phyloP scores from a whole-genome alignment of 2,113 vertebrate genomes.

The Merops nubicus region DNA sequence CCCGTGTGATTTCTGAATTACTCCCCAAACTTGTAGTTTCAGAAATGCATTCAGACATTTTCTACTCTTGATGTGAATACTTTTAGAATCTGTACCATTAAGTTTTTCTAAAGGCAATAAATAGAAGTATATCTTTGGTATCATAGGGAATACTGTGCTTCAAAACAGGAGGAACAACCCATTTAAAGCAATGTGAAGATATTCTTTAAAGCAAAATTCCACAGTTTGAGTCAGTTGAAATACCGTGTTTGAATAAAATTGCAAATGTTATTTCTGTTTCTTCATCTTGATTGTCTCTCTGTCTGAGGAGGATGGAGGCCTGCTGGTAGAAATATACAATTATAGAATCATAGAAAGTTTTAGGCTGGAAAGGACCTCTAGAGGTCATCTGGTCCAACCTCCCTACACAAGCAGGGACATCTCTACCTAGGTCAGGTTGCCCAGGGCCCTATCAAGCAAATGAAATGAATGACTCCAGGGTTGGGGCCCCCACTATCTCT shows the following conservation, averaged over 20 bases:
- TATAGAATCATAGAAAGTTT: no score
- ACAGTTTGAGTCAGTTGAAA: neutral
- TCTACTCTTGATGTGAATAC: neutral
- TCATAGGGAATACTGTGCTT: neutral
- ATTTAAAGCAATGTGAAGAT: neutral
- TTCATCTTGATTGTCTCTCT: neutral
- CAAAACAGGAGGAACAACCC: neutral
- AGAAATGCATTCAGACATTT: slow-evolving; percentile 16
- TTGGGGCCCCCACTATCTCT: no score
- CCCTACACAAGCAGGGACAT: no score
- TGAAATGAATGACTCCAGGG: no score
- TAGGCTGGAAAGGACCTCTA: no score
- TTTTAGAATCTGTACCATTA: neutral
- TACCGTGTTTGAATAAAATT: neutral
- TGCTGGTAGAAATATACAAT: neutral
- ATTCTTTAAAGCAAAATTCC: neutral
- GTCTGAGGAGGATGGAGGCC: neutral
- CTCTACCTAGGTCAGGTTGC: no score
- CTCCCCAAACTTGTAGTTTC: slow-evolving; percentile 19
- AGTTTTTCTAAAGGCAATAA: slow-evolving; percentile 32
- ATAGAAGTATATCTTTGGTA: slow-evolving; percentile 3
- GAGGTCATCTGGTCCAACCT: no score
- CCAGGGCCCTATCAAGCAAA: no score
- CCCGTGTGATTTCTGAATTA: slow-evolving; percentile 24
- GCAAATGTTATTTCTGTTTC: neutral